Evolutionary conservation across 2,113 vertebrate genomes (phyloP), one percentile per base, ranked within the genome.

Genomic region (Mormoops blainvillei): DNA sequence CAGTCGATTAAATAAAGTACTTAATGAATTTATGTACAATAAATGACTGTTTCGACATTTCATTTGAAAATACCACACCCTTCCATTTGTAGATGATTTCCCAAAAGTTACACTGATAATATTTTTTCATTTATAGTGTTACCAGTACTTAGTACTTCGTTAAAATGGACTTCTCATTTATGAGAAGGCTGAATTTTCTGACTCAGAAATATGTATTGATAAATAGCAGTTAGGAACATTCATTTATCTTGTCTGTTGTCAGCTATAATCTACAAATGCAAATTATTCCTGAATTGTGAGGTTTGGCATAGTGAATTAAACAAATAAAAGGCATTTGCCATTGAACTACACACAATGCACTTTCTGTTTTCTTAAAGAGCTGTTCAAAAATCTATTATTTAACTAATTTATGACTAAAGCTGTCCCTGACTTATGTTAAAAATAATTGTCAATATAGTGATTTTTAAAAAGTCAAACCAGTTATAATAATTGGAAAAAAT

Each of bases 1-100:
- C 43, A 97, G 88, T n/a, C 97, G 70, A 97, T 97, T 97, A 98
- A 98, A 76, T 83, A n/a, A 97, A 92, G 19, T 84, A 92, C 74
- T 97, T 92, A 95, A 97, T 94, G 82, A 96, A 92, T 95, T 94
- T 89, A 95, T 41, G 52, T 89, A 93, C 89, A 97, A 96, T 94
- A 95, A 96, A 91, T 97, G 83, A 97, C 65, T 20, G 93, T 50
- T 82, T 97, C 16, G 77, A 63, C 87, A 84, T 86, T 65, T 56
- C 24, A 24, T 88, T 96, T 95, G 52, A 97, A 81, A 73, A 95
- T 85, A 67, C 8, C 31, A 48, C 4, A 10, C 4, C 33, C 63
- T 48, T 96, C 92, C 38, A 63, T 83, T 85, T 94, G 93, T 52
- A 88, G 36, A 52, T 36, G 33, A 9, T 76, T 63, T 97, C 58